Conservation (phyloP, 2,113 vertebrate genomes). For the Upupa epops region DNA sequence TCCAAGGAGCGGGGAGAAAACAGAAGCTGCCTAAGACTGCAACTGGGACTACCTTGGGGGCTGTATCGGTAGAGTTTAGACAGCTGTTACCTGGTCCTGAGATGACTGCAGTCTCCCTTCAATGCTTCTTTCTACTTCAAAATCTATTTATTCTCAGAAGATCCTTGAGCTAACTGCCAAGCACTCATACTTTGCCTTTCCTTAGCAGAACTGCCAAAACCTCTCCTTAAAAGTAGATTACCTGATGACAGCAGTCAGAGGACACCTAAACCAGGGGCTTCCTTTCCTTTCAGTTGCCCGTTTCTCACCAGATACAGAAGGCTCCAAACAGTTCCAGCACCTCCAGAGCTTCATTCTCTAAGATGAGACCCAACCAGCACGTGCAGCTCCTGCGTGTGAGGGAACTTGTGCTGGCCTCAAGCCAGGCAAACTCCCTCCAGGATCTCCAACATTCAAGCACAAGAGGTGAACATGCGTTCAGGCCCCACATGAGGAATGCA, state of each 20-base stretch:
- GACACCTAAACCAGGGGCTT: not conserved
- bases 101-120: not conserved
- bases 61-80: not conserved
- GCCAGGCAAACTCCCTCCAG: not conserved
- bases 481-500: not conserved
- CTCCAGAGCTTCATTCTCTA: not conserved
- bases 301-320: not conserved
- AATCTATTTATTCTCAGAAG: not conserved
- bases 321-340: not conserved
- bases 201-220: not conserved
- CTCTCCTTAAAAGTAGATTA: not conserved
- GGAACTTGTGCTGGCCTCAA: not conserved
- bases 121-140: not conserved
- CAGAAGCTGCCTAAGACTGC: not conserved
- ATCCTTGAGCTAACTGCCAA: not conserved
- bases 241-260: not conserved
- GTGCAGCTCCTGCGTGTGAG: not conserved
- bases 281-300: not conserved
- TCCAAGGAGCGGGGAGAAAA: not conserved
- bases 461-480: not conserved
- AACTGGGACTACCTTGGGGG: not conserved
- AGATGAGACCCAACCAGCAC: not conserved
- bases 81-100: not conserved
- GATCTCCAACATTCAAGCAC: not conserved
- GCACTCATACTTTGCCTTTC: not conserved